Evolutionary conservation across 2,113 vertebrate species (phyloP), one percentile per base, ranked within the genome.

Genomic region (Pelusios castaneus): DNA sequence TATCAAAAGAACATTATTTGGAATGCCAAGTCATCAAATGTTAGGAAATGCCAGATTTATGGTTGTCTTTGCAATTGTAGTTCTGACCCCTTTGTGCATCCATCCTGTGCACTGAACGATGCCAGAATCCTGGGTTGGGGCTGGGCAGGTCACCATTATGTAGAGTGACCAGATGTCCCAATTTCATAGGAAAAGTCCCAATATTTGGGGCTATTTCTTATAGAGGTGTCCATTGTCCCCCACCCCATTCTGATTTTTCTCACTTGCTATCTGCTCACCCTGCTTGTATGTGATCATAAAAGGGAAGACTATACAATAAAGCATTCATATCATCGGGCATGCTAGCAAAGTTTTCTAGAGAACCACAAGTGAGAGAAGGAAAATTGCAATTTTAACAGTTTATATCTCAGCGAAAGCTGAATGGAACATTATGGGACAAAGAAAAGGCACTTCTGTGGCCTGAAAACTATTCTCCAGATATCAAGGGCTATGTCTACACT

Each of bases 341-440:
- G n/a, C n/a, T 41, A 51, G 34, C n/a, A 80, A n/a, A 13, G n/a
- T 7, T 55, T 14, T 73, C n/a, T 11, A 16, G 79, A 13, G 11
- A n/a, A 5, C 38, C 21, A 41, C n/a, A 10, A 19, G 34, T 25
- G 25, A 16, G n/a, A 41, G 47, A 76, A 54, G 51, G 31, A 21
- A 41, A 29, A 34, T 2, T 21, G 27, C 80, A 22, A 13, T 75
- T n/a, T 17, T 9, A 25, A 52, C 47, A 14, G 25, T 10, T 14
- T 13, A 51, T 0, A 0, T 29, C n/a, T 0, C 0, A 43, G 56
- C 52, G n/a, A 81, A 85, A 92, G 47, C 81, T 70, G 80, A 96
- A 80, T 91, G 87, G 82, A 1, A 0, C 8, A 41, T 73, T 2
- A 4, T 73, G 70, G 90, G 90, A 90, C n/a, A 83, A 95, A 85